Evolutionary conservation across 2,113 vertebrate genomes (phyloP).

Genomic region (Erythrocebus patas): DNA sequence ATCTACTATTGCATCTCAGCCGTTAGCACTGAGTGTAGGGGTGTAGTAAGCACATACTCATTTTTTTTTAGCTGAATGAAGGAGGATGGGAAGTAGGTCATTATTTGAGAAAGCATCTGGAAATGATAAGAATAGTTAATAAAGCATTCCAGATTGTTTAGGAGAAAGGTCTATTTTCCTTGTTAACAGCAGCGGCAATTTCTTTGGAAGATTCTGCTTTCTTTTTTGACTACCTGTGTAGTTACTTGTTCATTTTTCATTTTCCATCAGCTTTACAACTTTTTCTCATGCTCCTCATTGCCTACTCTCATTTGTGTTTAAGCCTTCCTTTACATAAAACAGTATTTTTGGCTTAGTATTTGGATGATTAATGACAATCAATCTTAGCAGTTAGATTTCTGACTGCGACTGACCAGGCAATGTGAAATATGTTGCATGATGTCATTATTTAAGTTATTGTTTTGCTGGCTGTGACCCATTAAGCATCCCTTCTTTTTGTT

Average conservation of each 20-base stretch:
- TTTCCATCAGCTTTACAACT: background rate
- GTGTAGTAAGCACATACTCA: background rate
- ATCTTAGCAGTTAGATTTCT: background rate
- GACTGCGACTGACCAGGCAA: background rate
- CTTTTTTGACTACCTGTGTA: background rate
- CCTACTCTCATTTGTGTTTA: background rate
- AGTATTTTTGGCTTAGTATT: background rate
- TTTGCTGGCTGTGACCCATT: background rate
- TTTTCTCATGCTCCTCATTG: background rate
- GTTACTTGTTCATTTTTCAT: background rate
- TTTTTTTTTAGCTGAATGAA: background rate
- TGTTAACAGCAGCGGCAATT: background rate
- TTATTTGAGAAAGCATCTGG: background rate
- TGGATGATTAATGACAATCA: background rate
- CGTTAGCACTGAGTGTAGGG: background rate
- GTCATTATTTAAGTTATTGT: background rate
- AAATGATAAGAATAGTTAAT: background rate
- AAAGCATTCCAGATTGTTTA: background rate
- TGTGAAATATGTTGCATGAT: background rate
- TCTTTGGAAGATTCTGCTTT: background rate
- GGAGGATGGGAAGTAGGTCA: background rate
- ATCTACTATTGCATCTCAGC: background rate
- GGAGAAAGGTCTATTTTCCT: background rate
- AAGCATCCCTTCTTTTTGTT: background rate
- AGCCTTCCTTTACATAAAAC: background rate